Base-by-base conservation (phyloP, 2,113 vertebrate genomes). In the Rhinichthys klamathensis region DNA sequence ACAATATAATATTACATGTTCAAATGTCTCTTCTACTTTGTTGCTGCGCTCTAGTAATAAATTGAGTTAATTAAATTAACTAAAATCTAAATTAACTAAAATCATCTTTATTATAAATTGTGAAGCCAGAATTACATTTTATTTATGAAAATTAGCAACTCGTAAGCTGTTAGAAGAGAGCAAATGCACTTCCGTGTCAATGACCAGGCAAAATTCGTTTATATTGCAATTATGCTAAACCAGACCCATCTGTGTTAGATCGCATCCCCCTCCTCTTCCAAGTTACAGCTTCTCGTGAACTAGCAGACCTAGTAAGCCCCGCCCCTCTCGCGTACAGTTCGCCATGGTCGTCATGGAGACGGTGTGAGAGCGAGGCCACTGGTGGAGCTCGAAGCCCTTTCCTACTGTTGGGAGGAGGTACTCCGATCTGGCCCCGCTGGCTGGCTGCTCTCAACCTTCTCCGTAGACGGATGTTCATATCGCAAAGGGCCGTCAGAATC, bases 291-390 rank as follows among this genome's bases (percentile, higher is more conserved):
- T 81, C 44, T 69, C 79, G 21, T 51, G 79, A 81, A 81, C 61
- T 23, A 72, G 65, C 60, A 46, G 15, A 80, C 35, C 74, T 23
- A 32, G 25, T 6, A 78, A 78, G 4, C n/a, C 44, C 76, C 61
- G 49, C 84, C 76, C 69, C 61, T 27, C 12, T 35, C 61, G 21
- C 23, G 15, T 61, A 56, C 70, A 58, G 49, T 85, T 85, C 81
- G 49, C 70, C 75, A 81, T 38, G 74, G 92, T 95, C 88, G 89
- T 92, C 92, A 94, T 94, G 92, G 94, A 91, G 88, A 95, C 92
- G 89, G 92, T 86, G 91, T 91, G 86, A 93, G 92, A 93, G 87
- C 91, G 72, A 92, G 93, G 91, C 94, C 90, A 91, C 89, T 91
- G 86, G 81, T 87, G 25, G 91, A 91, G 90, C 88, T 90, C 81